Conservation (phyloP, 2,888 invertebrate genomes). For the Dynastes maya region DNA sequence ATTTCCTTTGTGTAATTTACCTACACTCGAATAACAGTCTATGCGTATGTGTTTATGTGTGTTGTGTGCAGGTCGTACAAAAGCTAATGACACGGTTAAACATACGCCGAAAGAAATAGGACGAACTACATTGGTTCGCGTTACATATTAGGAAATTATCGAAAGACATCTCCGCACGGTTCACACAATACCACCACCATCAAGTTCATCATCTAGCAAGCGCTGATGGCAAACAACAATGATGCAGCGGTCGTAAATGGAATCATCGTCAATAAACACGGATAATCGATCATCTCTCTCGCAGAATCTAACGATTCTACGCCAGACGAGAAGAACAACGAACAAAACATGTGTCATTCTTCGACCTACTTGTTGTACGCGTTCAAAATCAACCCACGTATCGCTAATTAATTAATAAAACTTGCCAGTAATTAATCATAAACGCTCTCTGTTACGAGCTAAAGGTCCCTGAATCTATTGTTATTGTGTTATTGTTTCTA, state of each 20-base stretch:
- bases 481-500: background rate
- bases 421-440: conserved; percentile 38
- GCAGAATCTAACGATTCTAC: background rate
- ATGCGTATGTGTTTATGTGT: too few species aligned
- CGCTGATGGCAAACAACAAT: background rate
- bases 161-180: background rate
- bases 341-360: conserved; percentile 20
- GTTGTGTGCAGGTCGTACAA: background rate
- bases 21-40: background rate
- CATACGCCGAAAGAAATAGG: conserved; percentile 11
- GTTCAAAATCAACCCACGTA: conserved; percentile 21
- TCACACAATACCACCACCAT: conserved; percentile 1
- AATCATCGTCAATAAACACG: conserved; percentile 17
- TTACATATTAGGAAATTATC: conserved; percentile 17
- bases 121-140: background rate
- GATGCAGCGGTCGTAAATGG: background rate
- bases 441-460: background rate
- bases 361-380: conserved; percentile 38
- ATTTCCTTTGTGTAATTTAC: conserved; percentile 24
- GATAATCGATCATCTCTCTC: conserved; percentile 17
- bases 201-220: background rate
- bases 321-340: background rate
- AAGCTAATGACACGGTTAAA: conserved; percentile 31
- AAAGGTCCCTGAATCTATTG: conserved; percentile 19
- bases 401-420: conserved; percentile 11